Conservation (phyloP, 2,113 vertebrate genomes). For the Clarias macrocephalus region DNA sequence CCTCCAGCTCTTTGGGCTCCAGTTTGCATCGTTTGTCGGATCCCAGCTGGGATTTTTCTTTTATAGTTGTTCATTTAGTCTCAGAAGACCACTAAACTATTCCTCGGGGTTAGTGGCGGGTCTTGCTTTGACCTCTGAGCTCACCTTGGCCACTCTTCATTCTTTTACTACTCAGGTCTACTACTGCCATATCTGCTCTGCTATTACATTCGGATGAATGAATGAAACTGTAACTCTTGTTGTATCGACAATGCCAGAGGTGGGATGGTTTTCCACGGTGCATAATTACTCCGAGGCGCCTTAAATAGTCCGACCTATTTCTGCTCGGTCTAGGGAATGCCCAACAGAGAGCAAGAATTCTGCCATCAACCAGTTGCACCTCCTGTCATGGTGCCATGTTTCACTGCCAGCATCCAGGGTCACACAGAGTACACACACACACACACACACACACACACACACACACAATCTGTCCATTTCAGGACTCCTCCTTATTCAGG, state of each 20-base stretch:
- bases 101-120: neutral
- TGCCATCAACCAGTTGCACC: neutral
- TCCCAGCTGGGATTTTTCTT: neutral
- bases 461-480: neutral
- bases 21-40: neutral
- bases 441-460: neutral
- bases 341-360: constrained; percentile 6
- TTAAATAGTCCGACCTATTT: constrained; percentile 30
- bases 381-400: constrained; percentile 27
- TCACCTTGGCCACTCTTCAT: neutral
- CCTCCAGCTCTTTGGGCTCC: neutral
- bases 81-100: neutral
- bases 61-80: neutral
- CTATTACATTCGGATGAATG: neutral
- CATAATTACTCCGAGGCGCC: neutral
- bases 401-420: constrained; percentile 23
- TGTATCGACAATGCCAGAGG: neutral
- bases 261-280: neutral
- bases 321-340: neutral
- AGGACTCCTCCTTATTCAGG: neutral
- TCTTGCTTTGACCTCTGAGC: neutral
- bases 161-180: too few species aligned
- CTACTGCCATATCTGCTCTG: neutral
- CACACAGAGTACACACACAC: constrained; percentile 20
- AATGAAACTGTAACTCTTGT: neutral